phyloP scores from a whole-genome alignment of 2,797 vertebrate species.

The Rhinatrema bivittatum region DNA sequence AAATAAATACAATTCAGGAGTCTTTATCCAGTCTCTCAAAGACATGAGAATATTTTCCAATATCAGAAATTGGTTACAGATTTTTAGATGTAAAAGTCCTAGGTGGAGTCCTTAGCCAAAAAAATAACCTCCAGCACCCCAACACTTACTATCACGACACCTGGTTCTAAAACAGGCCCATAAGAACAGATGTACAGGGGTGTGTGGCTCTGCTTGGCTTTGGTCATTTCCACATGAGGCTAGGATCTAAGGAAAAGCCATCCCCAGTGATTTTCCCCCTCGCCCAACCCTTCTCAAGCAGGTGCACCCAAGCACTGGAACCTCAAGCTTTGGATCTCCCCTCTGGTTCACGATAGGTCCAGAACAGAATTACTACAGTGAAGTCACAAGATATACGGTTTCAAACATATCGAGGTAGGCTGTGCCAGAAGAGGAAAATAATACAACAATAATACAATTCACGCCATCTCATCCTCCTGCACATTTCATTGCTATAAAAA shows the following conservation, averaged over 20 bases:
- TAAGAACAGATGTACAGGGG: too few species aligned
- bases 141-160: too few species aligned
- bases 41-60: too few species aligned
- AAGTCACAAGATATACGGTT: slow-evolving; percentile 35
- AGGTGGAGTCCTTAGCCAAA: too few species aligned
- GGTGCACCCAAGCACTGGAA: slow-evolving; percentile 31
- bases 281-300: slow-evolving; percentile 13
- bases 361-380: slow-evolving; percentile 36
- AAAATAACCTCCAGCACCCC: too few species aligned
- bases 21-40: too few species aligned
- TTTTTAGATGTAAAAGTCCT: too few species aligned
- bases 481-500: slow-evolving; percentile 9
- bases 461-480: slow-evolving; percentile 31
- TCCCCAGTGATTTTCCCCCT: slow-evolving; percentile 10
- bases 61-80: too few species aligned
- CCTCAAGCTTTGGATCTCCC: slow-evolving; percentile 19
- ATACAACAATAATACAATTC: slow-evolving; percentile 33
- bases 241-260: background rate
- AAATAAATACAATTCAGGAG: too few species aligned
- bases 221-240: slow-evolving; percentile 4
- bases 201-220: too few species aligned
- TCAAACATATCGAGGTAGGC: slow-evolving; percentile 81
- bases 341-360: slow-evolving; percentile 26
- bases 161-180: too few species aligned
- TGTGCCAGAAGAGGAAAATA: slow-evolving; percentile 66